phyloP scores from a whole-genome alignment of 2,797 vertebrate genomes.

The Vipera latastei region DNA sequence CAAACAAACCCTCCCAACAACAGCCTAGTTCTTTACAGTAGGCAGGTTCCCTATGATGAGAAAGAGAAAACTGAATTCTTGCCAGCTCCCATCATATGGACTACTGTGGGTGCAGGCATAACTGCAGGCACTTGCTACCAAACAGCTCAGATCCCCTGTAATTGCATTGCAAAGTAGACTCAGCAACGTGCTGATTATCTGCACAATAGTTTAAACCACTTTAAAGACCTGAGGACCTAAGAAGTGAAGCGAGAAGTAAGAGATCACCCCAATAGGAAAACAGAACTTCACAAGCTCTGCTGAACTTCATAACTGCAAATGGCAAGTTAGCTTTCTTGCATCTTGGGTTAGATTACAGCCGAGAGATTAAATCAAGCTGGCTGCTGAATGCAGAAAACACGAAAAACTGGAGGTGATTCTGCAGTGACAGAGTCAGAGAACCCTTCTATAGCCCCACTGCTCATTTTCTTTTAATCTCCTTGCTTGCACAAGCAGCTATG shows the following conservation, averaged over 20 bases:
- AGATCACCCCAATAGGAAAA: neutral
- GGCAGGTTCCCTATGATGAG: neutral
- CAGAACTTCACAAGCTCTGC: neutral
- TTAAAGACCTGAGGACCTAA: neutral
- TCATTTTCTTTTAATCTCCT: neutral
- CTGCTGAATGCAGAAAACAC: neutral
- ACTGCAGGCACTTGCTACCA: neutral
- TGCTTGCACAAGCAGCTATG: constrained; percentile 25
- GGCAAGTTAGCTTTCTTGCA: neutral
- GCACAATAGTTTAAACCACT: neutral
- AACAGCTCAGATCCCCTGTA: neutral
- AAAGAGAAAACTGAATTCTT: neutral
- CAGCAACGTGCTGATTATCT: neutral
- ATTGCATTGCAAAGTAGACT: neutral
- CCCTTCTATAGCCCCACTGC: neutral
- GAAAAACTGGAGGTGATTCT: neutral
- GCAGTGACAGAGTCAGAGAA: neutral
- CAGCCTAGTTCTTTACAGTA: neutral
- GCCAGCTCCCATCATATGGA: neutral
- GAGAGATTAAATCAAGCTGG: neutral
- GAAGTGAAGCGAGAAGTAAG: neutral
- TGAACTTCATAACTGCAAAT: neutral
- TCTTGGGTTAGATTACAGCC: too few species aligned
- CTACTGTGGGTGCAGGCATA: neutral
- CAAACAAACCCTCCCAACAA: neutral